Evolutionary conservation across 2,888 invertebrate species (phyloP).

Genomic region (Trichogramma evanescens): DNA sequence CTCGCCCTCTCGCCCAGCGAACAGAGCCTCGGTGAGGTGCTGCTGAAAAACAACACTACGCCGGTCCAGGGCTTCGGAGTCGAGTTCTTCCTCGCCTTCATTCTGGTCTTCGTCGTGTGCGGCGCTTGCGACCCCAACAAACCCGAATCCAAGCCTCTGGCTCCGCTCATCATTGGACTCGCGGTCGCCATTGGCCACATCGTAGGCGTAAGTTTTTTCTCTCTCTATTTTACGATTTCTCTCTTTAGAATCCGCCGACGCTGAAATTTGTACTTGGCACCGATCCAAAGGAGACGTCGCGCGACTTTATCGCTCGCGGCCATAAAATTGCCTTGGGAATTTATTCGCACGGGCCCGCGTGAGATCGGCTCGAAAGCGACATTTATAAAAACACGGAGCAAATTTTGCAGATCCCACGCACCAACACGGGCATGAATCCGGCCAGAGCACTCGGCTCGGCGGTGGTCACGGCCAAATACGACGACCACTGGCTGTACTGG

Average conservation of each 20-base stretch:
- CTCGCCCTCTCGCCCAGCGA: constrained; percentile 68
- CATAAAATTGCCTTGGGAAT: neutral
- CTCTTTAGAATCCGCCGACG: neutral
- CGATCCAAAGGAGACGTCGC: neutral
- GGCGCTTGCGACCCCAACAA: constrained; percentile 78
- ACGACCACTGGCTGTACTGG: constrained; percentile 87
- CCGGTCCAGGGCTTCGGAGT: constrained; percentile 79
- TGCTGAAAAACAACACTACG: constrained; percentile 55
- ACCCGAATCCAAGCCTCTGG: constrained; percentile 71
- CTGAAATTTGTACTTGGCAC: neutral
- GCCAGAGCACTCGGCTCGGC: constrained; percentile 85
- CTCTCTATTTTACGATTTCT: neutral
- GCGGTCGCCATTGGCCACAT: constrained; percentile 80
- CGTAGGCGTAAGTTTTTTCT: constrained; percentile 60
- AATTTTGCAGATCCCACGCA: constrained; percentile 52
- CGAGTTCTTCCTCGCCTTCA: constrained; percentile 83
- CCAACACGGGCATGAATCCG: constrained; percentile 89
- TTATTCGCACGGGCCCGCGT: neutral
- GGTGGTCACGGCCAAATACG: constrained; percentile 67
- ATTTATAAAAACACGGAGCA: neutral
- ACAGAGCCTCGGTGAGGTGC: constrained; percentile 63
- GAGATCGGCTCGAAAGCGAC: neutral
- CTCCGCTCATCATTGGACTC: constrained; percentile 81
- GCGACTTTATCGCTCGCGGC: too few relatives aligned
- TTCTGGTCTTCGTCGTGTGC: constrained; percentile 84